Evolutionary conservation across 2,888 invertebrate genomes (phyloP), one percentile per base, ranked within the genome.

Genomic region (Melikaiella ostensackeni): DNA sequence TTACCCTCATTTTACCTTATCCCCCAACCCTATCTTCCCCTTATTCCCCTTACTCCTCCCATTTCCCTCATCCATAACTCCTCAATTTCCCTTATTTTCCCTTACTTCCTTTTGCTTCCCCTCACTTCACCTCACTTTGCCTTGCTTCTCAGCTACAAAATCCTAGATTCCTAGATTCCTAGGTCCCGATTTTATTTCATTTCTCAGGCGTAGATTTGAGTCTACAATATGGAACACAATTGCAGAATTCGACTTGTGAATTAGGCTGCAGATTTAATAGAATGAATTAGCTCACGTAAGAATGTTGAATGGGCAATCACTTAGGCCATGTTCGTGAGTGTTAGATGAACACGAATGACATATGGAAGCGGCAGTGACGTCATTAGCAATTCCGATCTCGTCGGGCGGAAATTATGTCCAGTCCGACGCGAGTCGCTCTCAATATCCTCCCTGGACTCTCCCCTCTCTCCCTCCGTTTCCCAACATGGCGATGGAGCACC

Each of bases 381-480:
- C 91, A 91, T 91, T 91, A 91, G 91, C 90, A 91, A 91, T 91
- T 91, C 91, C 89, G 91, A 91, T 91, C 91, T 90, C 91, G 91
- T 91, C 91, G 91, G 89, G 91, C 91, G 91, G 91, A 91, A 91
- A 91, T 91, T 91, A 91, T 91, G 91, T 91, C 91, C 91, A 91
- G 89, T 87, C 86, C 88, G 89, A 88, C 87, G 88, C 88, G 88
- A 90, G 87, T 89, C 89, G 90, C 90, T 91, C 91, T 91, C 91
- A 90, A 91, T 91, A 91, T 91, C 91, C 91, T 89, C 81, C 82
- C 82, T 81, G 81, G 84, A 77, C 77, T 80, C 81, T 78, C 59
- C 27, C 82, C 83, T 82, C 81, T 80, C 83, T 62, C 78, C 78
- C 79, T 78, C 82, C 81, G 74, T 76, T 75, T 79, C 80, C 79